phyloP scores from a whole-genome alignment of 1,140 invertebrate genomes.

The Cherax destructor region DNA sequence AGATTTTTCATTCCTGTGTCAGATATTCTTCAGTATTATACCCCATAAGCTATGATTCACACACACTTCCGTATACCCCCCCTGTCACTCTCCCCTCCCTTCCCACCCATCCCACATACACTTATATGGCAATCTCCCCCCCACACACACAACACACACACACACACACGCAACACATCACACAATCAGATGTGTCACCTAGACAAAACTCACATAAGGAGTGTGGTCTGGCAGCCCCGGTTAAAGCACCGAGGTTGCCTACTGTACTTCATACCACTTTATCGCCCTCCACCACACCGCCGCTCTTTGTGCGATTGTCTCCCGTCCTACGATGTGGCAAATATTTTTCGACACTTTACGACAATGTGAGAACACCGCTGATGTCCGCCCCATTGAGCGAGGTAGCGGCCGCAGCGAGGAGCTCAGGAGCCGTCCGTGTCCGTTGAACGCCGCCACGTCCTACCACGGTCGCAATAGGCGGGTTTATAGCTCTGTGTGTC shows the following conservation, averaged over 20 bases:
- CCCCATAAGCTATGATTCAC: too few relatives aligned
- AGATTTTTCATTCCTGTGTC: too few relatives aligned
- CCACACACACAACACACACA: too few relatives aligned
- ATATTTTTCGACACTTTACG: conserved; percentile 68
- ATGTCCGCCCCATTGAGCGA: conserved; percentile 55
- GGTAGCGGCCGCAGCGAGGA: conserved; percentile 5
- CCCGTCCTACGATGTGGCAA: conserved; percentile 57
- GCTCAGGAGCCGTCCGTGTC: not conserved
- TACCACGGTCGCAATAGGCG: conserved; percentile 37
- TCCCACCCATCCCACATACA: too few relatives aligned
- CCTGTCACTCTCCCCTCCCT: too few relatives aligned
- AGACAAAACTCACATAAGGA: too few relatives aligned
- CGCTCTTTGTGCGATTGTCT: conserved; percentile 61
- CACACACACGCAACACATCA: not conserved
- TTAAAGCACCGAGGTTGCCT: not conserved
- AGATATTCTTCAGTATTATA: too few relatives aligned
- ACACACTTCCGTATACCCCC: too few relatives aligned
- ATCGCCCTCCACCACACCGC: conserved; percentile 40
- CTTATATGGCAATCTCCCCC: too few relatives aligned
- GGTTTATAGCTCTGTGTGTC: conserved; percentile 65
- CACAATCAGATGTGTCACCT: not conserved
- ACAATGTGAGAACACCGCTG: conserved; percentile 48
- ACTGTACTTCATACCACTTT: conserved; percentile 58
- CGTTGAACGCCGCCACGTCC: conserved; percentile 5
- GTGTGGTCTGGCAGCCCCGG: too few relatives aligned